These are phyloP conservation scores for Saccostrea glomerata DNA, from an alignment of 1,140 invertebrate species.

Conservation along the genomic window DNA sequence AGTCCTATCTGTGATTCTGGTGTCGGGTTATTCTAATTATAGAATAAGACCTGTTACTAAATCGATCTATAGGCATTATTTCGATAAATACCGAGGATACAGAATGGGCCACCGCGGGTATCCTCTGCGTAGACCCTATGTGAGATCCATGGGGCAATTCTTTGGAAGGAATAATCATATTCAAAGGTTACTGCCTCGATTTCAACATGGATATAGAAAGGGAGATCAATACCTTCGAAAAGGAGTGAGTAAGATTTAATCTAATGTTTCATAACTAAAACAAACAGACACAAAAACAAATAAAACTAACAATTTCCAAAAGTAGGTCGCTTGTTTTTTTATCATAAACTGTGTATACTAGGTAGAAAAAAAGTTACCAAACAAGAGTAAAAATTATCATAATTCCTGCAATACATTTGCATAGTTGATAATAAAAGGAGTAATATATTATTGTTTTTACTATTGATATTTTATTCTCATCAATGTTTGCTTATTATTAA, in stretches of 20 bases:
- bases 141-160: background rate
- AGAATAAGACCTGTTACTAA: background rate
- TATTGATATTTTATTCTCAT: too few relatives aligned
- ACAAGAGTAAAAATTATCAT: too few relatives aligned
- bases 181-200: slow-evolving; percentile 19
- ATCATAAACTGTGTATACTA: too few relatives aligned
- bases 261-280: too few relatives aligned
- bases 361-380: too few relatives aligned
- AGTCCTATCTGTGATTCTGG: background rate
- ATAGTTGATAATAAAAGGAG: too few relatives aligned
- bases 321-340: too few relatives aligned
- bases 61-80: background rate
- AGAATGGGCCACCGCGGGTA: background rate
- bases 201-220: background rate
- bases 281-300: too few relatives aligned
- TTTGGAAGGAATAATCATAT: background rate
- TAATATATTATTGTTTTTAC: too few relatives aligned
- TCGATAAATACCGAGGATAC: slow-evolving; percentile 14
- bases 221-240: background rate
- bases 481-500: too few relatives aligned
- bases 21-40: slow-evolving; percentile 18
- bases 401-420: too few relatives aligned
- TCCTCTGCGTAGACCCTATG: background rate
- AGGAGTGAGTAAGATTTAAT: background rate
- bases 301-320: too few relatives aligned